Conservation (phyloP, 2,888 invertebrate genomes). For the Vandiemenella viatica region DNA sequence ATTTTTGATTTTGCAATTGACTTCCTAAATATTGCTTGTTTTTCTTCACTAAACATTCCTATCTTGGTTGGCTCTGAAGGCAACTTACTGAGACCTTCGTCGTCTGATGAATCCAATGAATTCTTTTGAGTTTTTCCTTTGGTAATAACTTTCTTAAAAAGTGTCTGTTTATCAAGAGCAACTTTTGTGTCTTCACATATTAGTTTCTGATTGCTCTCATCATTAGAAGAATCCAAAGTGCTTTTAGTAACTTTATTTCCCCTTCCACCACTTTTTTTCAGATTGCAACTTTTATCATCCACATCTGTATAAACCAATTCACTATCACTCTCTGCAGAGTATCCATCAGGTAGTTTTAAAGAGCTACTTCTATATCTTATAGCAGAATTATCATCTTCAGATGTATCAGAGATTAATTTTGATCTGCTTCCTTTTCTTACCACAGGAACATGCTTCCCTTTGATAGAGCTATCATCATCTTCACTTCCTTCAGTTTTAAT, state of each 20-base stretch:
- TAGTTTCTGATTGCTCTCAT: constrained; percentile 8
- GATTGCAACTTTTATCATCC: constrained; percentile 26
- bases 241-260: constrained; percentile 11
- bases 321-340: constrained; percentile 35
- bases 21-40: constrained; percentile 10
- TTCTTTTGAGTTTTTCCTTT: constrained; percentile 16
- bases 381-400: constrained; percentile 39
- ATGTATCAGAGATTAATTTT: constrained; percentile 63
- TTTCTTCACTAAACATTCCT: constrained; percentile 22
- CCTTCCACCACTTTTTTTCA: constrained; percentile 9
- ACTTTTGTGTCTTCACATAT: constrained; percentile 6
- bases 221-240: constrained; percentile 4
- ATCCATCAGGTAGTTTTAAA: constrained; percentile 17
- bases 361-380: constrained; percentile 7
- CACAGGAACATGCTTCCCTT: not conserved
- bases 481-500: constrained; percentile 29
- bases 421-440: constrained; percentile 49
- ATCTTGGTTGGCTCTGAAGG: constrained; percentile 22
- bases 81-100: constrained; percentile 24
- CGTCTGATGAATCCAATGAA: constrained; percentile 13
- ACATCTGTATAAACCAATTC: constrained; percentile 34
- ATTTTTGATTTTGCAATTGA: constrained; percentile 5
- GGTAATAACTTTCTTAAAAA: constrained; percentile 6
- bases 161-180: constrained; percentile 22
- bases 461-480: constrained; percentile 9